phyloP scores from a whole-genome alignment of 1,140 invertebrate genomes.

The Cepaea nemoralis region DNA sequence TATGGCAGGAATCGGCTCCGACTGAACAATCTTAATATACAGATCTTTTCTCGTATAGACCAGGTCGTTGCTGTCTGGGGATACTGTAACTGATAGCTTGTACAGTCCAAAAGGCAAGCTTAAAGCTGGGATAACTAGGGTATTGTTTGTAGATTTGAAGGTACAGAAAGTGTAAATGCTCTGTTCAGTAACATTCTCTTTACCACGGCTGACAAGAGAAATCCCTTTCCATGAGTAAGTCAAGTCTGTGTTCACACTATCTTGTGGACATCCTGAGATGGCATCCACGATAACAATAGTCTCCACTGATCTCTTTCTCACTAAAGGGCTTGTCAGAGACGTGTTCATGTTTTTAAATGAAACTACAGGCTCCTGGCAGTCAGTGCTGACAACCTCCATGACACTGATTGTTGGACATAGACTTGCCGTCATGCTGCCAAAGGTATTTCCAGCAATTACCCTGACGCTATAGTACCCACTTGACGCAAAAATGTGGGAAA shows the following conservation, averaged over 20 bases:
- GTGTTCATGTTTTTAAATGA: constrained; percentile 31
- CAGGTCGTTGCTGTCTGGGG: constrained; percentile 49
- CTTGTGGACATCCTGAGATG: background rate
- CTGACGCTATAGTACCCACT: constrained; percentile 54
- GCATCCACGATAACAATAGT: constrained; percentile 40
- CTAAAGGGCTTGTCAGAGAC: constrained; percentile 38
- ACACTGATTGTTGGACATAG: constrained; percentile 63
- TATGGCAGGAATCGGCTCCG: constrained; percentile 61
- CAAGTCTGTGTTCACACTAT: background rate
- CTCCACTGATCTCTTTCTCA: constrained; percentile 54
- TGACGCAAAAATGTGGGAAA: constrained; percentile 56
- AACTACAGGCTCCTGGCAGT: constrained; percentile 40
- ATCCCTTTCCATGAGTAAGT: constrained; percentile 40
- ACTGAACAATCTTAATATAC: constrained; percentile 53
- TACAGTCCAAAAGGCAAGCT: constrained; percentile 66
- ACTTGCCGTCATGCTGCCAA: constrained; percentile 48
- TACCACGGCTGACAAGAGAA: background rate
- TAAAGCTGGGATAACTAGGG: constrained; percentile 54
- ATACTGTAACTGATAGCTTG: constrained; percentile 56
- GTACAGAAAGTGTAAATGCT: constrained; percentile 59
- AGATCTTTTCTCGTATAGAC: constrained; percentile 45
- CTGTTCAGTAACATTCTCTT: constrained; percentile 42
- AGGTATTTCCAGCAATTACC: constrained; percentile 58
- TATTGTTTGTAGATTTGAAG: constrained; percentile 44
- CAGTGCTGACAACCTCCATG: constrained; percentile 27